Evolutionary conservation across 92 coral and sea anemone species (phyloP), one percentile per base, ranked within the genome.

Genomic region (Hydrozoanthus gracilis): DNA sequence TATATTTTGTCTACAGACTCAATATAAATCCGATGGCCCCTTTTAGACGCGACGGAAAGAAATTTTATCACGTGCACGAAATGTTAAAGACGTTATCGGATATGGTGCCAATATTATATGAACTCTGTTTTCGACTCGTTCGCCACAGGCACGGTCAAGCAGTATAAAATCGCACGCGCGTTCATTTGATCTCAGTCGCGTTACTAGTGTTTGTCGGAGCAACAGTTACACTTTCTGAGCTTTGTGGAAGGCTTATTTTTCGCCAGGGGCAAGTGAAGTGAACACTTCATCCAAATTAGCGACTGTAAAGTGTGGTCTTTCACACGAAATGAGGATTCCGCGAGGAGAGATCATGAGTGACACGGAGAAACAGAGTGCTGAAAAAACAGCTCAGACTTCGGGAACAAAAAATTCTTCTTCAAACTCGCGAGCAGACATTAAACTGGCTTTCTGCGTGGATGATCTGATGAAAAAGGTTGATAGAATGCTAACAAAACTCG

Each of bases 371-470:
- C 16, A 17, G 49, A 65, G 74, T 15, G 3, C 10, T 80, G 85
- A 65, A 20, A 64, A 48, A 8, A 35, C 58, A 27, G 50, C 39
- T 62, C 84, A 64, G 48, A 27, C 39, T 27, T 64, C 85, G 18
- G 85, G 66, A 20, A 65, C 47, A 61, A 58, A 64, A 39, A 35
- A 8, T 66, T 67, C 85, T 48, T 65, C 74, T 9, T 49, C 85
- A 44, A 80, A 80, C 54, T 80, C 85, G 70, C 16, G 20, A 67
- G 44, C 85, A 80, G 85, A 80, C 72, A 47, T 65, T 10, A 65
- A 65, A 18, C 74, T 80, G 15, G 85, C 85, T 80, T 80, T 80
- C 85, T 80, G 85, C 85, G 85, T 80, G 85, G 70, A 70, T 66
- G 85, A 80, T 51, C 66, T 80, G 51, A 80, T 80, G 85, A 80